Evolutionary conservation across 2,797 vertebrate genomes (phyloP).

Genomic region (Thalassophryne amazonica): DNA sequence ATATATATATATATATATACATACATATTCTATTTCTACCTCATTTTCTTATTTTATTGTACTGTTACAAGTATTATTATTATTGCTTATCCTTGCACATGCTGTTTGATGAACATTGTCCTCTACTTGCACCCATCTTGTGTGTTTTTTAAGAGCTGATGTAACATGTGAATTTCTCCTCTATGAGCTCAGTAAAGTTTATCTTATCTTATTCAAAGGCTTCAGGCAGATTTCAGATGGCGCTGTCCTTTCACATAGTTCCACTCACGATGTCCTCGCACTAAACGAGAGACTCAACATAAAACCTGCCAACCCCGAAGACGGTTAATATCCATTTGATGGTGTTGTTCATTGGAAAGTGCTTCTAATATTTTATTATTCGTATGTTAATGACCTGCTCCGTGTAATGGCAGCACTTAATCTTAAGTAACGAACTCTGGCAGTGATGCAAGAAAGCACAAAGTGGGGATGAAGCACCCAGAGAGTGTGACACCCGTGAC

Average conservation of each 20-base stretch:
- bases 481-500: conserved; percentile 55
- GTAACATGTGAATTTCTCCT: no score
- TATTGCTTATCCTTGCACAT: no score
- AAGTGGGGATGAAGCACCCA: conserved; percentile 38
- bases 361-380: conserved; percentile 1
- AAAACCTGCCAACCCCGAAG: background rate
- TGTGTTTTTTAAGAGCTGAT: no score
- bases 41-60: no score
- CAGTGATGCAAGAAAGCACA: conserved; percentile 10
- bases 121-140: no score
- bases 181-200: no score
- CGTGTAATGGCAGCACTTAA: conserved; percentile 6
- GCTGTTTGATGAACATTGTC: no score
- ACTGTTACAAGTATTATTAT: no score
- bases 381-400: background rate
- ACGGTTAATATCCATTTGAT: background rate
- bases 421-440: conserved; percentile 11
- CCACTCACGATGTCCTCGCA: background rate
- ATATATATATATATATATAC: no score
- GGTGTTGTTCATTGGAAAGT: background rate
- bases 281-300: background rate
- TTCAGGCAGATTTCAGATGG: conserved; percentile 5
- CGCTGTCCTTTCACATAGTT: background rate
- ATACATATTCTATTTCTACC: no score
- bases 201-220: conserved; percentile 11